These are phyloP conservation scores for Dipodomys ordii DNA, from an alignment of 2,113 vertebrate species.

Conservation along the genomic window DNA sequence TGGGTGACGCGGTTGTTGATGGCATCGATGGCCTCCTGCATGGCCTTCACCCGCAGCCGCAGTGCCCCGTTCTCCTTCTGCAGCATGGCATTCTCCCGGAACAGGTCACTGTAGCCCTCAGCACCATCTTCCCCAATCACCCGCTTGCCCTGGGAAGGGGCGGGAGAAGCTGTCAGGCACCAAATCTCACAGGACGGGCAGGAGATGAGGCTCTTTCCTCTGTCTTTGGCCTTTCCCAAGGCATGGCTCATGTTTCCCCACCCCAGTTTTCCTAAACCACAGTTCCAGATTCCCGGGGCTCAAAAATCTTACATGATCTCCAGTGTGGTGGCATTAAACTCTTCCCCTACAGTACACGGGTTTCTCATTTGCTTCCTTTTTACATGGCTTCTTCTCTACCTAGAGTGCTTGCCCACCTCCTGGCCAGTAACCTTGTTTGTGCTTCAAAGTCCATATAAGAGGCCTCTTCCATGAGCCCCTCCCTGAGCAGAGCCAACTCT, in stretches of 20 bases:
- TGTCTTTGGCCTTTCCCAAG: neutral
- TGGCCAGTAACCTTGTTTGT: neutral
- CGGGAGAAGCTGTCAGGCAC: neutral
- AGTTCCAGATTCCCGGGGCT: neutral
- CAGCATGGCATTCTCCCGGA: slow-evolving; percentile 95
- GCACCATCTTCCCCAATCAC: slow-evolving; percentile 93
- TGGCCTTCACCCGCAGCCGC: slow-evolving; percentile 96
- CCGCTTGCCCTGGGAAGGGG: slow-evolving; percentile 92
- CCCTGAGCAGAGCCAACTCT: neutral
- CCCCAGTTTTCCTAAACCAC: neutral
- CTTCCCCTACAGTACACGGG: neutral
- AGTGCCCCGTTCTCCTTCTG: slow-evolving; percentile 94
- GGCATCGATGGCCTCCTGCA: slow-evolving; percentile 98
- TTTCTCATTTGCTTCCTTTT: neutral
- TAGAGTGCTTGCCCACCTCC: neutral
- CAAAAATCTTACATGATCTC: neutral
- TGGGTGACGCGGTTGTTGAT: slow-evolving; percentile 96
- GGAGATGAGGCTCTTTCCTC: fast-evolving
- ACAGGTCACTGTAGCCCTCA: slow-evolving; percentile 95
- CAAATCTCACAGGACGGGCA: neutral
- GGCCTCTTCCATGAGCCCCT: neutral
- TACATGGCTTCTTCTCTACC: neutral
- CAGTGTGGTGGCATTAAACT: neutral
- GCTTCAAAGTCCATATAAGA: neutral
- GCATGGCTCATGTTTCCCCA: too few species aligned